phyloP scores from a whole-genome alignment of 2,888 invertebrate genomes.

The Plusia festucae region DNA sequence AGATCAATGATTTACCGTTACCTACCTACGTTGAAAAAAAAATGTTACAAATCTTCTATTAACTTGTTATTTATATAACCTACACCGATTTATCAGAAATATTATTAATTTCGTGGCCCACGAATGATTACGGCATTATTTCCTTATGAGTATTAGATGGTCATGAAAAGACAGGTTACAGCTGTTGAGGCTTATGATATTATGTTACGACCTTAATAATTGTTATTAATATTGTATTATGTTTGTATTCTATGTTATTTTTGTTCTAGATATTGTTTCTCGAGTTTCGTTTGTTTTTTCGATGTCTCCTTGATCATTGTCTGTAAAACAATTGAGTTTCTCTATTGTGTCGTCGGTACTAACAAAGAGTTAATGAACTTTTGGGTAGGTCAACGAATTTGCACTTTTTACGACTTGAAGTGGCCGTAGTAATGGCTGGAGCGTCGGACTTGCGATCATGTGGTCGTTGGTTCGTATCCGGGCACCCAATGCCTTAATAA shows the following conservation, averaged over 20 bases:
- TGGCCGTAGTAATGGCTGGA: no score
- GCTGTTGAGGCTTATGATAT: not conserved
- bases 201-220: not conserved
- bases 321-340: not conserved
- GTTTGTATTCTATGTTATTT: not conserved
- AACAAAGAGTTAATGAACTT: not conserved
- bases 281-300: not conserved
- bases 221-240: no score
- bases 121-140: not conserved
- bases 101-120: not conserved
- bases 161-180: not conserved
- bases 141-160: not conserved
- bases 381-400: not conserved
- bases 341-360: not conserved
- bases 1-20: no score
- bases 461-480: no score
- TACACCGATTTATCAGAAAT: not conserved
- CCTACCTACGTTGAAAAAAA: no score
- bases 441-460: no score
- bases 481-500: no score
- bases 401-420: no score
- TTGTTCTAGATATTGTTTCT: not conserved
- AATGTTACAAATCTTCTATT: not conserved
- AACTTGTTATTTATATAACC: not conserved
- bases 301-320: not conserved